A percentile compares a stretch with the other conserved stretches of the same genome.
Evolutionary conservation across 2,888 invertebrate species (phyloP).

Genomic region (Tetramorium bicarinatum): DNA sequence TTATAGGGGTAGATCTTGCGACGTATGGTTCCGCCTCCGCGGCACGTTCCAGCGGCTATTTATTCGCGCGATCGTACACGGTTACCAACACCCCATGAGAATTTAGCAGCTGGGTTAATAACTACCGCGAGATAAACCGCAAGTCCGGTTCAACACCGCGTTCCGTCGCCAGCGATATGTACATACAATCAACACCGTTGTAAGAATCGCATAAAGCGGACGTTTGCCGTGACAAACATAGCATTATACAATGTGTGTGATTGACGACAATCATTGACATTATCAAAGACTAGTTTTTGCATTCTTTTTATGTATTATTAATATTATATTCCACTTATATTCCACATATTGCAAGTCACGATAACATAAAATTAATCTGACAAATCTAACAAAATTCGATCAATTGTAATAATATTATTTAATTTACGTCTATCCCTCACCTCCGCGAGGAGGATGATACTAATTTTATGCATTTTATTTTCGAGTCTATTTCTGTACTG

Average conservation of each 20-base stretch:
- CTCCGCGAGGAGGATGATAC: not conserved
- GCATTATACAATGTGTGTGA: not conserved
- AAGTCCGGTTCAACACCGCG: not conserved
- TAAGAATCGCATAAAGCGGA: not conserved
- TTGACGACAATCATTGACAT: not conserved
- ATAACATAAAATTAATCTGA: not conserved
- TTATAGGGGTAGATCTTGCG: not conserved
- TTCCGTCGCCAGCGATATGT: not conserved
- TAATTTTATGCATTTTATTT: not conserved
- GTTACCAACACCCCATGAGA: slow-evolving; percentile 69
- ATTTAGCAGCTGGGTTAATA: slow-evolving; percentile 74
- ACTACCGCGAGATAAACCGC: slow-evolving; percentile 70
- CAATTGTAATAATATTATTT: not conserved
- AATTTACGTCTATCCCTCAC: not conserved
- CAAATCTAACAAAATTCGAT: not conserved
- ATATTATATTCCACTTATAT: not conserved
- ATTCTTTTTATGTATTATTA: not conserved
- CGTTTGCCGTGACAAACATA: not conserved
- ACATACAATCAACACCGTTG: not conserved
- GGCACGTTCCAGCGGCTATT: slow-evolving; percentile 23
- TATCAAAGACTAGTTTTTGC: not conserved
- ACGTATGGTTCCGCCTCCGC: slow-evolving; percentile 27
- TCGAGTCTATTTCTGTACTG: not conserved
- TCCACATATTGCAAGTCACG: too few species aligned
- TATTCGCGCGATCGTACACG: slow-evolving; percentile 52